Base-by-base conservation (phyloP, 2,797 vertebrate species). In the Rhabdophis nuchalis region DNA sequence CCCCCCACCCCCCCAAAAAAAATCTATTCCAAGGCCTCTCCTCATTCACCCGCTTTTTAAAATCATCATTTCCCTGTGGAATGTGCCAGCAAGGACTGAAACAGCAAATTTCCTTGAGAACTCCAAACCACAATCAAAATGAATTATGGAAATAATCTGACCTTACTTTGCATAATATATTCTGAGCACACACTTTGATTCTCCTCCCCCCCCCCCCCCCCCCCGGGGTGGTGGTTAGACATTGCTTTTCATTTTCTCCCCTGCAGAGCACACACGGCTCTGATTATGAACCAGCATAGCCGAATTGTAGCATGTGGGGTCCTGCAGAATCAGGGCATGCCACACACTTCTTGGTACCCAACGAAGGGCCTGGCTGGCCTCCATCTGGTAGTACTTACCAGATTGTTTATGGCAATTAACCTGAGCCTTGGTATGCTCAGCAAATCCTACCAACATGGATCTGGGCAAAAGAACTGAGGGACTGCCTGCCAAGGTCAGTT, bases 141-240 rank as follows among this genome's bases (percentile, higher is more conserved):
- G 89, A 92, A 92, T 87, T 77, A 87, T 92, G 89, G 54, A 90
- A 92, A 90, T 87, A 29, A 82, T 41, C 85, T 87, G 86, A 61
- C 91, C 87, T 92, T 90, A 41, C n/a, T 92, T 90, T 90, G 64
- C 92, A 92, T 92, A 90, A 90, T 92, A 87, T 90, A 92, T 92
- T 92, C 89, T 60, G 46, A 88, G 56, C 85, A 92, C 92, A 92
- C 87, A 90, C 29, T 90, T 29, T 86, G 77, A 82, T 88, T 87
- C 8, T 1, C 64, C 61, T 56, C 12, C 11, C 56, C 53, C n/a
- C n/a, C 8, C 1, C 64, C 61, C 64, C 12, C 11, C 56, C 53
- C n/a, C n/a, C 5, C 25, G 1, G 23, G 41, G 86, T 16, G 1
- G 29, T 29, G 64, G 57, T 60, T 53, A 90, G 46, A 58, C 52